Base-by-base conservation (phyloP, 2,888 invertebrate species). In the Trichopoda pennipes region DNA sequence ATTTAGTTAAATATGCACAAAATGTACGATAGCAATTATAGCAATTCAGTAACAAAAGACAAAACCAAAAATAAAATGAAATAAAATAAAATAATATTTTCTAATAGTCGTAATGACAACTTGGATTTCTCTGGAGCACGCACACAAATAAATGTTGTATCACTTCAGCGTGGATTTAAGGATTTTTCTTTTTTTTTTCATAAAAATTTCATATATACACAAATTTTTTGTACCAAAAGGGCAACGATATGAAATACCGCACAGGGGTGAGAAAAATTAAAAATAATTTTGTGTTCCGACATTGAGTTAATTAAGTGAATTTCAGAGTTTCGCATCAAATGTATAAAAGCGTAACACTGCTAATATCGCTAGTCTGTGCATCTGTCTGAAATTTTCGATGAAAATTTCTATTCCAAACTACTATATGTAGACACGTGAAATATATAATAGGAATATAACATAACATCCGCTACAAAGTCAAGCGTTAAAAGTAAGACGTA, bases 1-100 rank as follows among this genome's bases (percentile, higher is more conserved):
- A 75, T 79, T 82, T 79, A 82, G 75, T 82, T 79, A 79, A 75
- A 82, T 78, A 75, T 70, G 74, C 60, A 75, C 61, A 58, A 78
- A 82, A 78, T 44, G 78, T 75, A 56, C 49, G 66, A 68, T 51
- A 72, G 55, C 56, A 58, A 66, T 51, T 49, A 28, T 32, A 42
- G 47, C 21, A 69, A 63, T 66, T 17, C 28, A 60, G 68, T 53
- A 55, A 56, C 32, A 70, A 51, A 2, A 44, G 7, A 38, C 53
- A 9, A n/a, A 32, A 44, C 32, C 12, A 1, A 38, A 38, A 38
- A 12, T 28, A 28, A 28, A 28, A 28, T 28, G 17, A 49, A 49
- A 70, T 77, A 77, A 63, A 76, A 77, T 73, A 69, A 77, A 81
- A 81, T 77, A 64, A 69, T 72, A 82, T 66, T 2, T 38, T 38